A percentile compares a stretch with the other conserved stretches of the same genome.
phyloP scores from a whole-genome alignment of 1,140 invertebrate genomes.

The Calycopis cecrops region DNA sequence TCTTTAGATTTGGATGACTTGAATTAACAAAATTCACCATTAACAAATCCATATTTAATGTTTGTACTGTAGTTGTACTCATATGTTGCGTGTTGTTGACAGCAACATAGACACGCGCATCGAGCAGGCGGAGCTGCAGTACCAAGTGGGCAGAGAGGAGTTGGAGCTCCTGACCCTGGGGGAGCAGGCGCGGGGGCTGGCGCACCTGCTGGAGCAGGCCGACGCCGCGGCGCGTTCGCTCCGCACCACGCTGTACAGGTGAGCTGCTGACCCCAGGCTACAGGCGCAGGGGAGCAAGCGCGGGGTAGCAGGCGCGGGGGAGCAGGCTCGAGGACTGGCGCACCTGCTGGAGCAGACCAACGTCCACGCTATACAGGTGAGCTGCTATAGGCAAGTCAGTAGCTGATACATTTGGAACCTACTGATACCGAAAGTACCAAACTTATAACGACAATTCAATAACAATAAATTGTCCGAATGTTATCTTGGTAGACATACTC shows the following conservation, averaged over 20 bases:
- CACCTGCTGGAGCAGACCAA: constrained; percentile 83
- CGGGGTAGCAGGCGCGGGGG: constrained; percentile 86
- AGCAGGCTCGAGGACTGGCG: constrained; percentile 88
- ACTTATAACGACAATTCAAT: no score
- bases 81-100: constrained; percentile 13
- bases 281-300: constrained; percentile 89
- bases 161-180: constrained; percentile 87
- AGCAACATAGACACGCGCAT: constrained; percentile 94
- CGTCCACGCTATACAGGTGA: constrained; percentile 81
- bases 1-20: no score
- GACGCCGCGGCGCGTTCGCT: constrained; percentile 71
- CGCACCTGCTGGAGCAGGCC: constrained; percentile 83
- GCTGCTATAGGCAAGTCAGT: neutral
- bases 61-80: no score
- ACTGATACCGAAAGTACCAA: no score
- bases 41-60: no score
- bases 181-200: constrained; percentile 88
- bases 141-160: constrained; percentile 90
- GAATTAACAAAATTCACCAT: no score
- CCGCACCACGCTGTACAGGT: constrained; percentile 81
- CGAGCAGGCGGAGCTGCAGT: constrained; percentile 92
- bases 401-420: no score
- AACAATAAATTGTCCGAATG: no score
- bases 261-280: constrained; percentile 77
- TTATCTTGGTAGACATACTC: no score